A percentile compares a stretch with the other conserved stretches of the same genome.
Conservation (phyloP, 2,113 vertebrate species). For the Columba janthina region DNA sequence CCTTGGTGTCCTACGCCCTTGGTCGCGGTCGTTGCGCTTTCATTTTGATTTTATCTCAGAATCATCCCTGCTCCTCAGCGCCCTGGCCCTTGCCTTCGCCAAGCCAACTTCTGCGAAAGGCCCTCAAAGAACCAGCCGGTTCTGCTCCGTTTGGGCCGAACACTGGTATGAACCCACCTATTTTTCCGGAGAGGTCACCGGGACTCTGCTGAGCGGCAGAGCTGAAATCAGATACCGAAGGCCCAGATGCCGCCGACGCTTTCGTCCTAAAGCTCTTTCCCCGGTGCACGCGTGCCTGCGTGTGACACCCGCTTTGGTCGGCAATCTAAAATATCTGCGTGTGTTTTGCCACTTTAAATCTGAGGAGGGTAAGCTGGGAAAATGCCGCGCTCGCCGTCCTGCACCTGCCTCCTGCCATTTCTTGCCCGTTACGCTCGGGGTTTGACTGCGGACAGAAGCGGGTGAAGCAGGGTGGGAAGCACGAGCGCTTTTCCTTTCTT, state of each 20-base stretch:
- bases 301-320: accelerated
- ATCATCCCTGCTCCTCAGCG: neutral
- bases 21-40: accelerated
- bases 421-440: no score
- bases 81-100: accelerated
- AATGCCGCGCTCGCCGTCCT: neutral
- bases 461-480: neutral
- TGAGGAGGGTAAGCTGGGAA: neutral
- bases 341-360: neutral
- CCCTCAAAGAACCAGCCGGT: neutral
- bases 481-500: neutral
- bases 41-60: neutral
- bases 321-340: accelerated
- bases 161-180: neutral
- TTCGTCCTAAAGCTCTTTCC: neutral
- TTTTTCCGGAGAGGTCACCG: neutral
- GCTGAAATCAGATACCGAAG: neutral
- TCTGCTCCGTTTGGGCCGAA: neutral
- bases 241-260: accelerated
- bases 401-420: neutral
- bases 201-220: neutral
- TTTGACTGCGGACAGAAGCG: neutral
- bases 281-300: accelerated
- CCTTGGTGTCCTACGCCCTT: accelerated
- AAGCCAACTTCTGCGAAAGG: accelerated